Percentiles rank a stretch among this genome's conserved stretches.
These are phyloP conservation scores for Hephaestus fuliginosus DNA, from an alignment of 2,797 vertebrate species.

Conservation along the genomic window DNA sequence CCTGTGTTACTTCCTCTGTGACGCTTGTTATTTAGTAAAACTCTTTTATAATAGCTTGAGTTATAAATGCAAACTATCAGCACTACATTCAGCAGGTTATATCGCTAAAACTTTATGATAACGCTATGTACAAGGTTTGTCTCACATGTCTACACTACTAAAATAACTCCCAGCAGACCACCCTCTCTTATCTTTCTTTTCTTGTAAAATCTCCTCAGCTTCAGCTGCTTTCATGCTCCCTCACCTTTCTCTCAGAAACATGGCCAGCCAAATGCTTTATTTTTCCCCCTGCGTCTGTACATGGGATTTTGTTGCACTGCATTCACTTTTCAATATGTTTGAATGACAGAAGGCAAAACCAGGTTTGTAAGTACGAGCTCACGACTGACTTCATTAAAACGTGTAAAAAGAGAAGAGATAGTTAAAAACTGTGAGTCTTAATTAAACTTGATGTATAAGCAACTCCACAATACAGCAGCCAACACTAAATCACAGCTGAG, in stretches of 20 bases:
- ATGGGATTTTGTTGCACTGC: not conserved
- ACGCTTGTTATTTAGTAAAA: conserved; percentile 28
- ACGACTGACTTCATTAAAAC: not conserved
- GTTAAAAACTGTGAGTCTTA: not conserved
- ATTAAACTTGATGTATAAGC: conserved; percentile 1
- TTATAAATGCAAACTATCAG: conserved; percentile 71
- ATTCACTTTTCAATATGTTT: not conserved
- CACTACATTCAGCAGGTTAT: conserved; percentile 84
- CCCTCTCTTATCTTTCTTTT: conserved; percentile 3
- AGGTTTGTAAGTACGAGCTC: not conserved
- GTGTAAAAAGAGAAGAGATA: not conserved
- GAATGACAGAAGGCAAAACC: not conserved
- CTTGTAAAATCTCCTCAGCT: conserved; percentile 28
- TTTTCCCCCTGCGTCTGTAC: not conserved
- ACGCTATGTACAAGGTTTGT: conserved; percentile 58
- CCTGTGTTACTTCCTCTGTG: conserved; percentile 34
- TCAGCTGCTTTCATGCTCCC: not conserved
- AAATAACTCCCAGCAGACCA: conserved; percentile 23
- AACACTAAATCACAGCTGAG: conserved; percentile 2
- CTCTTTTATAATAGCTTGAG: conserved; percentile 26
- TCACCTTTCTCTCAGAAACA: conserved; percentile 11
- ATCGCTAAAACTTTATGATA: conserved; percentile 55
- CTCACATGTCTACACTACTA: conserved; percentile 18
- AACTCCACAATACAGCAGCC: conserved; percentile 12
- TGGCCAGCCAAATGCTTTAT: conserved; percentile 21